Percentiles rank a stretch among this genome's conserved stretches.
phyloP scores from a whole-genome alignment of 2,113 vertebrate genomes.

The Casuarius casuarius region DNA sequence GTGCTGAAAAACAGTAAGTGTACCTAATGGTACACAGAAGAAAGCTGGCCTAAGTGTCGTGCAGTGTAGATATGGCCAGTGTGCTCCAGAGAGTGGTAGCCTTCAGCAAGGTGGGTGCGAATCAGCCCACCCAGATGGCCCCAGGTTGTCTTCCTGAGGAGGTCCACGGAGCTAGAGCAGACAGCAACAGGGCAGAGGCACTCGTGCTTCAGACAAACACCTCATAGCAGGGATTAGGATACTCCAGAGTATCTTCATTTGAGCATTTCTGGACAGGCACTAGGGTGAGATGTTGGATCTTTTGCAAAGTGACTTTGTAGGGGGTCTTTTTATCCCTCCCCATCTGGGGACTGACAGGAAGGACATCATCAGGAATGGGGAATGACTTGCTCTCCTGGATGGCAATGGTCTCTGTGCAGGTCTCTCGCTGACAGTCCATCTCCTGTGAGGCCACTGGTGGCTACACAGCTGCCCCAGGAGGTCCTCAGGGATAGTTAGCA shows the following conservation, averaged over 20 bases:
- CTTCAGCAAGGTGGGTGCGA: background rate
- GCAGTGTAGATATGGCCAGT: background rate
- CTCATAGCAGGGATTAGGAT: background rate
- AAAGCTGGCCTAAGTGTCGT: background rate
- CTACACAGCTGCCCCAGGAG: background rate
- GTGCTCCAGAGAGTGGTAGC: background rate
- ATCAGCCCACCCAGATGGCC: background rate
- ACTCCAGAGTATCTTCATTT: background rate
- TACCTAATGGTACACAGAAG: background rate
- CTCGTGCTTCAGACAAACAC: background rate
- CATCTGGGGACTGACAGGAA: background rate
- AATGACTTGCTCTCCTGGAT: background rate
- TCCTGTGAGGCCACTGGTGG: background rate
- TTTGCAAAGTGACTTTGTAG: background rate
- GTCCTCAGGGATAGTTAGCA: background rate
- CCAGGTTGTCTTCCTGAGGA: background rate
- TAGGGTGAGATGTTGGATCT: background rate
- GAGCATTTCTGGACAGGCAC: background rate
- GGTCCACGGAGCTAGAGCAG: background rate
- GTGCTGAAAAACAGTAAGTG: background rate
- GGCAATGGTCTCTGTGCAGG: background rate
- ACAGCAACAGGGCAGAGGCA: background rate
- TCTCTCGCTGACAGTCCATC: background rate
- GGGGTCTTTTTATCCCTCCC: background rate
- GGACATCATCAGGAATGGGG: background rate